Evolutionary conservation across 2,113 vertebrate genomes (phyloP), one percentile per base, ranked within the genome.

Genomic region (Antennarius striatus): DNA sequence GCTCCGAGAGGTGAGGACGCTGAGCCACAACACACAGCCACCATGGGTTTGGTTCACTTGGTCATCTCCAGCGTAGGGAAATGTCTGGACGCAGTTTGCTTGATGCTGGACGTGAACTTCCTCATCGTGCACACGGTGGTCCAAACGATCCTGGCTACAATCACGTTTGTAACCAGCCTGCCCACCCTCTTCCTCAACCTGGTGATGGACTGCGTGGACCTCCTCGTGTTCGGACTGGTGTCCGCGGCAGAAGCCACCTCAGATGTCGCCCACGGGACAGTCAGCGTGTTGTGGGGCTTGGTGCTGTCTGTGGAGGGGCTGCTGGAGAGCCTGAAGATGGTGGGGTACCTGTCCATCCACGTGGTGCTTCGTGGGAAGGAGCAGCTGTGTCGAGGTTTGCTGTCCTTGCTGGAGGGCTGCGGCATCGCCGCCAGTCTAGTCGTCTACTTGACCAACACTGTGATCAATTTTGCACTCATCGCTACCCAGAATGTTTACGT

Each of bases 91-190:
- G 72, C 93, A 39, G 69, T 94, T 46, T 81, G 91, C 4, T 81
- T 99, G 48, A 54, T 98, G 72, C 80, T 99, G 89, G 96, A 98
- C 75, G 43, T 99, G 50, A 95, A 98, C 77, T 98, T 97, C 64
- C 74, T 96, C 73, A 68, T 96, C 5, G 94, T 98, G 28, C 96
- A 95, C 70, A 94, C 91, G 2, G 54, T 95, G 42, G 86, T 99
- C 16, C 91, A 92, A 17, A 81, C 88, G 1, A 42, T 95, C 58
- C 77, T 94, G 13, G 92, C 91, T 72, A 84, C 94, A 0, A 16
- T 95, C 7, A 17, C 90, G 48, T 93, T 97, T 28, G 58, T 94
- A 45, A 90, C 72, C 86, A 90, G 80, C 86, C 77, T 98, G 15
- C 96, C 96, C 6, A 68, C 83, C 12, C 84, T 95, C 1, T 76